Base-by-base conservation (phyloP, 2,113 vertebrate genomes). In the Stegastes partitus region DNA sequence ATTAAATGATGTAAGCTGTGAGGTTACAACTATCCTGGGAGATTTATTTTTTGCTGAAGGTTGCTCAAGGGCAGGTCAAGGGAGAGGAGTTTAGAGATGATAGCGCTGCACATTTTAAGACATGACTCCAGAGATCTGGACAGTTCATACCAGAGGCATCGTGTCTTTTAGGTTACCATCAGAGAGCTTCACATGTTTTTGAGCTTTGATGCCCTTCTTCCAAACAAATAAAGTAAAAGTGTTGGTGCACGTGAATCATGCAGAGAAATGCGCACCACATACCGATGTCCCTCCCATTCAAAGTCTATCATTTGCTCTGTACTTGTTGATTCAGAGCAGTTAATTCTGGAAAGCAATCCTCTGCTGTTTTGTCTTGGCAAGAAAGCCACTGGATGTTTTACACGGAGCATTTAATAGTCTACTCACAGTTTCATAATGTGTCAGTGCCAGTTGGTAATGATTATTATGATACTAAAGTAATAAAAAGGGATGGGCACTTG, bases 401-500 rank as follows among this genome's bases (percentile, higher is more conserved):
- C 21, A 65, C 26, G 23, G 23, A 57, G 28, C 0, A 0, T 74
- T 75, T 77, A 59, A 79, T 57, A 57, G 19, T 63, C 50, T 59
- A 3, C 58, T 68, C 18, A 68, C 0, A 4, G 22, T 65, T 63
- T 78, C 11, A 28, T 25, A 59, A 31, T 73, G 49, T 50, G 28
- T 68, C 56, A 44, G n/a, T 72, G 8, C 45, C 74, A 74, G 68
- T 22, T 61, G 28, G 61, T 81, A 57, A 85, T 62, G 23, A 59
- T 51, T 76, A 47, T 70, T 72, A 73, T 37, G 50, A 78, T 61
- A 53, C 0, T 53, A 34, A 78, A 71, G 22, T 47, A 69, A 72
- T 75, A 44, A 77, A 56, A 72, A 19, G 9, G 28, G 56, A 71
- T 58, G 25, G 45, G 61, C 34, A 70, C 14, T 47, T 62, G 18